These are phyloP conservation scores for Copidosoma floridanum DNA, from an alignment of 1,140 invertebrate genomes.

Conservation along the genomic window DNA sequence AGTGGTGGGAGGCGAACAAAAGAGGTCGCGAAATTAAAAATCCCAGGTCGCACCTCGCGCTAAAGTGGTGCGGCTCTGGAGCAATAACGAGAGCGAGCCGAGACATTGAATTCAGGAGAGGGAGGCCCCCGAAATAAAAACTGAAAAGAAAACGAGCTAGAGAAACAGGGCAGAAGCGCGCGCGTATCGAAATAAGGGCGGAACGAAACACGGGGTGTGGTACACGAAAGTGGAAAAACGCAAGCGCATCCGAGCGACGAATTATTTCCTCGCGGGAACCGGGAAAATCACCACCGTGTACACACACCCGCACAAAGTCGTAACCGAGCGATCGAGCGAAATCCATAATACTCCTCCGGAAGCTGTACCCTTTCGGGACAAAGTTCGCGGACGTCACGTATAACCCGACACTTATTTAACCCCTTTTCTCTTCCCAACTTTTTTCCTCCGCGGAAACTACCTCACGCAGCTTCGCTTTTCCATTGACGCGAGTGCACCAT, in stretches of 20 bases:
- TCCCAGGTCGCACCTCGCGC: too few species aligned
- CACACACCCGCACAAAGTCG: background rate
- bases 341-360: constrained; percentile 15
- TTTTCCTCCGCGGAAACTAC: constrained; percentile 26
- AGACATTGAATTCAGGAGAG: background rate
- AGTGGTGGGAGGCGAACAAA: too few species aligned
- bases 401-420: constrained; percentile 33
- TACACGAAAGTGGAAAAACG: background rate
- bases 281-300: constrained; percentile 2
- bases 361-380: constrained; percentile 24
- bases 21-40: too few species aligned
- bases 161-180: background rate
- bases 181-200: constrained; percentile 17
- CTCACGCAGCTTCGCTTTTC: constrained; percentile 3
- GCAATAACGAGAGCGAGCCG: too few species aligned
- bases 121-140: background rate
- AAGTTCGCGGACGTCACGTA: constrained; percentile 29
- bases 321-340: background rate
- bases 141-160: background rate
- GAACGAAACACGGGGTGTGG: constrained; percentile 25
- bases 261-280: constrained; percentile 31
- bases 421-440: constrained; percentile 32
- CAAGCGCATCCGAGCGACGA: constrained; percentile 23
- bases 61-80: too few species aligned
- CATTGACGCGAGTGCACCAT: background rate